phyloP scores from a whole-genome alignment of 2,888 invertebrate genomes.

The Metacarcinus magister region DNA sequence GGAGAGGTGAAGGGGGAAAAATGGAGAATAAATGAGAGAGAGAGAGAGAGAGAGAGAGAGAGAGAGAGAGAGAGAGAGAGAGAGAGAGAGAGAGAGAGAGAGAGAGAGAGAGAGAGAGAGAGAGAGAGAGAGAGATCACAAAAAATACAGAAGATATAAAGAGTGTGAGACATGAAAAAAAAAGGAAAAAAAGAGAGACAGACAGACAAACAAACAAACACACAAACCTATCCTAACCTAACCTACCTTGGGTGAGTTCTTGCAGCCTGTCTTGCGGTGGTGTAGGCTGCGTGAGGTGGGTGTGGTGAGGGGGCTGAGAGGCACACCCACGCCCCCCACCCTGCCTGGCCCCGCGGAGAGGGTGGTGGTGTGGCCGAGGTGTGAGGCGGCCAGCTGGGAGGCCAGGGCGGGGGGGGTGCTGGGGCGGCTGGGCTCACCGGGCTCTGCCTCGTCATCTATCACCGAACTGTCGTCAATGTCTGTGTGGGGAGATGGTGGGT shows the following conservation, averaged over 20 bases:
- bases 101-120: no score
- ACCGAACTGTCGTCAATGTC: slow-evolving; percentile 81
- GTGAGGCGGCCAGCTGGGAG: slow-evolving; percentile 67
- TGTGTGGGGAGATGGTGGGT: background rate
- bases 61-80: slow-evolving; percentile 59
- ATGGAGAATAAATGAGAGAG: slow-evolving; percentile 47
- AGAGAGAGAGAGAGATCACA: no score
- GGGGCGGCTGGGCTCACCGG: slow-evolving; percentile 80
- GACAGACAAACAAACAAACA: no score
- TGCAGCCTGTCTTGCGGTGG: slow-evolving; percentile 44
- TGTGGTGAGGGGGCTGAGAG: background rate
- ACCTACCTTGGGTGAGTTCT: slow-evolving; percentile 61
- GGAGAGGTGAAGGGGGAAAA: slow-evolving; percentile 32
- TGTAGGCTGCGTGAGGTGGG: slow-evolving; percentile 41
- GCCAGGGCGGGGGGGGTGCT: slow-evolving; percentile 73
- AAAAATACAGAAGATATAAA: background rate
- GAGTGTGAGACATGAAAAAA: background rate
- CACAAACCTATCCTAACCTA: background rate
- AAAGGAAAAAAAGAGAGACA: no score
- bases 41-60: slow-evolving; percentile 44
- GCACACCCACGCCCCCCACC: background rate
- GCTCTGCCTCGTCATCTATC: slow-evolving; percentile 81
- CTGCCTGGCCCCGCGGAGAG: background rate
- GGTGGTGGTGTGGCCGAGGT: slow-evolving; percentile 43
- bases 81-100: no score